Base-by-base conservation (phyloP, 2,113 vertebrate genomes). In the Cyanoderma ruficeps region DNA sequence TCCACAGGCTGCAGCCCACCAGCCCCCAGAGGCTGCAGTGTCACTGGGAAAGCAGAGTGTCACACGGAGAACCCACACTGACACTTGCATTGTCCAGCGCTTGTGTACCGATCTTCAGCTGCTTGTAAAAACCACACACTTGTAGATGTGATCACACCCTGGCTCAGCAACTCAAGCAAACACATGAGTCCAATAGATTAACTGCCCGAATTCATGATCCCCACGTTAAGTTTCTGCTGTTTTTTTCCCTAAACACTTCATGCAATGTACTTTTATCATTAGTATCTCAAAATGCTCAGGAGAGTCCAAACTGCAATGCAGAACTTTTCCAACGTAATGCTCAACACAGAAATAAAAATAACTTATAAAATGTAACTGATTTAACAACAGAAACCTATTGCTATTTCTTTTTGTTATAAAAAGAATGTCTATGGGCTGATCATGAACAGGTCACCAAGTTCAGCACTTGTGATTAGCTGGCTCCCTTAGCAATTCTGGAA, bases 151-250 rank as follows among this genome's bases (percentile, higher is more conserved):
- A 46, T 49, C 75, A 33, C 44, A 50, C 7, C 11, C 53, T 10
- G 8, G 61, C n/a, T 50, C 50, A 55, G 25, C 57, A 83, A 56
- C 57, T 28, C 41, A 42, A 72, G n/a, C 22, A 79, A 75, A 83
- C 3, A 1, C 23, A 13, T 0, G 6, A 67, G 9, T 31, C 39
- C 39, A 35, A 39, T 0, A 60, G 24, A 60, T 61, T 13, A 65
- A n/a, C 39, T 67, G 52, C 30, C 21, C 64, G 44, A 64, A 68
- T 47, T 67, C 0, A 49, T 13, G 17, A 69, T n/a, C 41, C 3
- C 1, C 56, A 35, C 1, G 2, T 39, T 20, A 80, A 28, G 11
- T 24, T 79, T n/a, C 41, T 28, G 37, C 22, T 50, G 30, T 1
- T 63, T 87, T 69, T 69, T 42, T 5, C 14, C 30, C 14, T 83